A percentile compares a stretch with the other conserved stretches of the same genome.
Evolutionary conservation across 2,113 vertebrate genomes (phyloP).

Genomic region (Burhinus bistriatus): DNA sequence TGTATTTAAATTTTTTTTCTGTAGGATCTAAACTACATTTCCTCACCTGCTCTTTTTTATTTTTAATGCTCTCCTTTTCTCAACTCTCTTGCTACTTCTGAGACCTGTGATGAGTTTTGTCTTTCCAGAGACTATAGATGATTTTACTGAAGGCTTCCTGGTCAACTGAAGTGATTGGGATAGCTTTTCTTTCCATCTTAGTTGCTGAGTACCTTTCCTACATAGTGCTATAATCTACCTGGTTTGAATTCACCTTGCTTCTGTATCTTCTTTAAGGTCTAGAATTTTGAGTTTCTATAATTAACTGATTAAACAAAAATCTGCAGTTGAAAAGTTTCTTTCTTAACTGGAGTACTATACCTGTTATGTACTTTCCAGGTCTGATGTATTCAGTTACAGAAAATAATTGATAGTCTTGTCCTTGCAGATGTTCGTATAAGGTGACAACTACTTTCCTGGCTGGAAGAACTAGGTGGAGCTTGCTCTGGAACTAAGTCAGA

Average conservation of each 20-base stretch:
- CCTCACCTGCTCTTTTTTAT: background rate
- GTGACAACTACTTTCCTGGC: constrained; percentile 20
- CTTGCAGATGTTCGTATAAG: background rate
- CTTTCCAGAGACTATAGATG: background rate
- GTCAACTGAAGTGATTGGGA: background rate
- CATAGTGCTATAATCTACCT: background rate
- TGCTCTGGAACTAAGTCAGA: background rate
- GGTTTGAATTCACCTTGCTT: background rate
- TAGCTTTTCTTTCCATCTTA: background rate
- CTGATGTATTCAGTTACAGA: background rate
- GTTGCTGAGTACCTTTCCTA: background rate
- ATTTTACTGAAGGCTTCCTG: background rate
- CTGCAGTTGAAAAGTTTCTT: background rate
- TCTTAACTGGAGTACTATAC: background rate
- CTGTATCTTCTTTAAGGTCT: background rate
- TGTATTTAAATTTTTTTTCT: background rate
- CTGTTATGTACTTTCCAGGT: background rate
- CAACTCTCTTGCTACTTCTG: background rate
- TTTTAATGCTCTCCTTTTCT: background rate
- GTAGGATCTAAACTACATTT: background rate
- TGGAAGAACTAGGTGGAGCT: background rate
- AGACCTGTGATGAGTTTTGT: background rate
- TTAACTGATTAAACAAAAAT: background rate
- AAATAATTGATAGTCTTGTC: background rate
- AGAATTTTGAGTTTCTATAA: background rate